Percentiles rank a stretch among this genome's conserved stretches.
Conservation (phyloP, 1,140 invertebrate genomes). For the Oreohelix idahoensis region DNA sequence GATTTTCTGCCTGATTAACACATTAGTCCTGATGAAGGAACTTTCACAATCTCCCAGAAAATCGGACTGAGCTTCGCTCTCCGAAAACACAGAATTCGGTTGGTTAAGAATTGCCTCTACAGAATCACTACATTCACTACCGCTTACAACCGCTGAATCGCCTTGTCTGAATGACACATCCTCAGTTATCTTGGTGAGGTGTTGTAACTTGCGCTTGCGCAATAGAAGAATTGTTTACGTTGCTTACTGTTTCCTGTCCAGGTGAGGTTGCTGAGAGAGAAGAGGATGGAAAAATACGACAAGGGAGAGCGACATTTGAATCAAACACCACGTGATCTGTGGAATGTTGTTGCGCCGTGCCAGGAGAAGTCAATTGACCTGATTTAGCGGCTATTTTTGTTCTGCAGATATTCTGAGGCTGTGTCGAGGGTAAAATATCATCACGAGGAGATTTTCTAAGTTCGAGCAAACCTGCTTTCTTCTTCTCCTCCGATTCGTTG, state of each 20-base stretch:
- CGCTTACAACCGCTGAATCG: not conserved
- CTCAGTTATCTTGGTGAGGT: not conserved
- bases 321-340: slow-evolving; percentile 26
- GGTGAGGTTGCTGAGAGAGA: slow-evolving; percentile 6
- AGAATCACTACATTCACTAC: not conserved
- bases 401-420: not conserved
- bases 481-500: not conserved
- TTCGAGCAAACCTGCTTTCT: not conserved
- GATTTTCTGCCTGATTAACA: not conserved
- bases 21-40: not conserved
- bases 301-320: slow-evolving; percentile 26
- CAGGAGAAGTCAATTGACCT: not conserved
- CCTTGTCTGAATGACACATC: not conserved
- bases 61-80: not conserved
- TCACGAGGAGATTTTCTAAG: not conserved
- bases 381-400: not conserved
- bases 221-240: not conserved
- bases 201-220: not conserved
- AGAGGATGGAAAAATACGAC: not conserved
- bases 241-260: not conserved
- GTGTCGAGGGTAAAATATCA: not conserved
- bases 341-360: slow-evolving; percentile 17
- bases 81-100: not conserved
- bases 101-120: not conserved
- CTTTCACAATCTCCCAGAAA: not conserved